Conservation (phyloP, 2,888 invertebrate species). For the Fragum fragum region DNA sequence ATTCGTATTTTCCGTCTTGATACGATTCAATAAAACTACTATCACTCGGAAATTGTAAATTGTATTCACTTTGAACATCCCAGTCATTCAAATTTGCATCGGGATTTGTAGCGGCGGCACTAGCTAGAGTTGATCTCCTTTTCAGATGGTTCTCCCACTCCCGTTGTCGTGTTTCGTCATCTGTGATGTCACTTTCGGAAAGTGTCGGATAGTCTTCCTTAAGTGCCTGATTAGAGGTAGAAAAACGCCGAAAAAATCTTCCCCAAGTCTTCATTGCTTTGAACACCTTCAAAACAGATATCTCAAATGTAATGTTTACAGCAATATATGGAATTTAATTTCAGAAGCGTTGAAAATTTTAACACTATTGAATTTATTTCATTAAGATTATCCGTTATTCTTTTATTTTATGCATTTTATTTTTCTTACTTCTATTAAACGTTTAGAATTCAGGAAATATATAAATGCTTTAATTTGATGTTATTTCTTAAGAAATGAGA, state of each 20-base stretch:
- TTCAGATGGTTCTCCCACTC: constrained; percentile 51
- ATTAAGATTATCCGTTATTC: too few relatives aligned
- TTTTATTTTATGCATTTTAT: too few relatives aligned
- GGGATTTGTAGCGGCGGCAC: not conserved
- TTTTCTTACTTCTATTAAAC: too few relatives aligned
- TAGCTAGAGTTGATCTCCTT: constrained; percentile 29
- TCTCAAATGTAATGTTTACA: too few relatives aligned
- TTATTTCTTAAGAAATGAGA: too few relatives aligned
- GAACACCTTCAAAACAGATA: not conserved
- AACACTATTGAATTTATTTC: too few relatives aligned
- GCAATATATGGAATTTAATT: too few relatives aligned
- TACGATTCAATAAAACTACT: constrained; percentile 48
- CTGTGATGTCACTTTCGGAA: constrained; percentile 43
- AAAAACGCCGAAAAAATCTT: constrained; percentile 41
- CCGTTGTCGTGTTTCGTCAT: constrained; percentile 48
- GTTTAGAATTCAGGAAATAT: too few relatives aligned
- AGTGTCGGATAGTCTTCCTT: constrained; percentile 53
- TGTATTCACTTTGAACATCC: constrained; percentile 62
- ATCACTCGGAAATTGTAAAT: constrained; percentile 51
- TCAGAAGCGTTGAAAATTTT: too few relatives aligned
- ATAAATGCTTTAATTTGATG: too few relatives aligned
- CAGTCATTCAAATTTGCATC: constrained; percentile 30
- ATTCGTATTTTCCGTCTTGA: constrained; percentile 36
- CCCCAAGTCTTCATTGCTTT: constrained; percentile 39
- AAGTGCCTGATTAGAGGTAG: constrained; percentile 33